Evolutionary conservation across 2,888 invertebrate species (phyloP).

Genomic region (Alloscopus bannaensis): DNA sequence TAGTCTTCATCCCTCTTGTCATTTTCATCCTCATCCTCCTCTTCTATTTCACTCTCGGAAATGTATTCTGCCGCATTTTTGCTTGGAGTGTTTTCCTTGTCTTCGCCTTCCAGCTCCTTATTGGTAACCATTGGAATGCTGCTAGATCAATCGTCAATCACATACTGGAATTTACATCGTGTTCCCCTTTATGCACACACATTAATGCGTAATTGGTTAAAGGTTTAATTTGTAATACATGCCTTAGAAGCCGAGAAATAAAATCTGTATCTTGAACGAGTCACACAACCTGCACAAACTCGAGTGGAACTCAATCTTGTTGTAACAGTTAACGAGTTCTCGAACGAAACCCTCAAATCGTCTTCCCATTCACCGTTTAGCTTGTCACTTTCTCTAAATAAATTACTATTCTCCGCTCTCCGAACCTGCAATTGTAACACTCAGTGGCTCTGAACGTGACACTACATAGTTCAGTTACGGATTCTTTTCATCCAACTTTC

Average conservation of each 20-base stretch:
- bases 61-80: constrained; percentile 36
- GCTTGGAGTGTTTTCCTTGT: constrained; percentile 30
- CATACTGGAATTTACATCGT: neutral
- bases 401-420: neutral
- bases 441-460: too few species aligned
- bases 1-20: constrained; percentile 56
- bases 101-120: constrained; percentile 40
- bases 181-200: neutral
- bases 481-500: too few species aligned
- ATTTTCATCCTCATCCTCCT: constrained; percentile 64
- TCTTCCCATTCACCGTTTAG: neutral
- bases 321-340: too few species aligned
- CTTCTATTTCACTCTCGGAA: constrained; percentile 42
- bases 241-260: too few species aligned
- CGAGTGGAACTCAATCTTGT: too few species aligned
- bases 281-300: too few species aligned
- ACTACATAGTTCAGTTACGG: too few species aligned
- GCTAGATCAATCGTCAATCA: neutral
- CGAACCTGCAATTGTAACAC: too few species aligned
- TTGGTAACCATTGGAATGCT: constrained; percentile 38
- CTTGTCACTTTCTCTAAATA: neutral
- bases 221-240: too few species aligned
- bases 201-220: too few species aligned
- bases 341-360: too few species aligned
- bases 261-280: too few species aligned